A percentile compares a stretch with the other conserved stretches of the same genome.
Conservation (phyloP, 2,888 invertebrate species). For the Lepidocyrtinus sp. region DNA sequence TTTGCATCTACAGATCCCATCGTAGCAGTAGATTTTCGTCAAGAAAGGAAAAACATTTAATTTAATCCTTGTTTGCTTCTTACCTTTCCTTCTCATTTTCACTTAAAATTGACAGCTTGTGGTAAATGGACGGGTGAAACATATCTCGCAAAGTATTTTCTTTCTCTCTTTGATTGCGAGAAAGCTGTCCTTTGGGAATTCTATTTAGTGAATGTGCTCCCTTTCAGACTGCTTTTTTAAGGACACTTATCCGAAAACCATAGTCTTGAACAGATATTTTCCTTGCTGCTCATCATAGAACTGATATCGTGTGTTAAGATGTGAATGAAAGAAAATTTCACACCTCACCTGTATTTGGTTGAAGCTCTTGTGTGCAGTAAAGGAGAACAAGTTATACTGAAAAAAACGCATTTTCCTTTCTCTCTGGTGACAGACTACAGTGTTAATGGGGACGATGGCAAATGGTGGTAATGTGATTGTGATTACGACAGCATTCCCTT, state of each 20-base stretch:
- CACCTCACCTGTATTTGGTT: conserved; percentile 7
- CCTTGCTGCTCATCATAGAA: background rate
- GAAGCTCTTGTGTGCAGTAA: background rate
- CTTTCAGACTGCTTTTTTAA: background rate
- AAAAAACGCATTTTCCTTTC: background rate
- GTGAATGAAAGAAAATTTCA: background rate
- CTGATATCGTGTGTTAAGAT: background rate
- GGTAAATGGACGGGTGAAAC: too few species aligned
- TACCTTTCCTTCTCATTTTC: background rate
- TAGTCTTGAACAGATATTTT: background rate
- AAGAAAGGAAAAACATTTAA: background rate
- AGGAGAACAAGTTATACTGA: background rate
- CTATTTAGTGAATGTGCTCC: background rate
- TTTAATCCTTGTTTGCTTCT: background rate
- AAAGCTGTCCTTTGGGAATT: background rate
- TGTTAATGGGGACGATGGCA: background rate
- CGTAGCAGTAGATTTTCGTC: too few species aligned
- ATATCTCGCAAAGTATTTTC: too few species aligned
- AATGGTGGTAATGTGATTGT: conserved; percentile 7
- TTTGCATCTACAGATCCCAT: too few species aligned
- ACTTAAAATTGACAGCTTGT: conserved; percentile 12
- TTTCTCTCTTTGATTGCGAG: too few species aligned
- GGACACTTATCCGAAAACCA: background rate
- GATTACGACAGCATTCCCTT: conserved; percentile 32
- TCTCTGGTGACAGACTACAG: background rate